Conservation (phyloP, 2,797 vertebrate species). For the Anguilla anguilla region DNA sequence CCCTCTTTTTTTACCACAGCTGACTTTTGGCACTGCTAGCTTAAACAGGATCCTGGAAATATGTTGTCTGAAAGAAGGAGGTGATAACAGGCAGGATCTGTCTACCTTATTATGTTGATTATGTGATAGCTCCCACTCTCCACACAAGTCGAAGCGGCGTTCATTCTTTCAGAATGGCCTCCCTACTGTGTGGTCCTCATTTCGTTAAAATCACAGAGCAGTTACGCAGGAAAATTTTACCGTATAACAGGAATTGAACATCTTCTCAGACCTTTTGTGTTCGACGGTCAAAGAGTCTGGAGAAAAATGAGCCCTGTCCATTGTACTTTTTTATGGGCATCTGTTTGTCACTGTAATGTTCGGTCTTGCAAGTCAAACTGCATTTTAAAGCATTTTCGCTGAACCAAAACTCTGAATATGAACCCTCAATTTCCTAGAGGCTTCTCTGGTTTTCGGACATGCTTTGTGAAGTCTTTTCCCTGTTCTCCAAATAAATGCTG, state of each 20-base stretch:
- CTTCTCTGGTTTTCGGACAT: conserved; percentile 15
- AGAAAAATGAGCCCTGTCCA: neutral
- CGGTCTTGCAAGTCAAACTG: conserved; percentile 34
- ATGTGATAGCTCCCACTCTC: neutral
- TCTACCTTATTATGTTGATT: neutral
- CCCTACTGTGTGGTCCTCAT: neutral
- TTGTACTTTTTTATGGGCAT: neutral
- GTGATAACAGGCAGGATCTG: neutral
- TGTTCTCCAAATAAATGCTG: conserved; percentile 55
- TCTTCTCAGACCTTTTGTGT: neutral
- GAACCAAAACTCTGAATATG: neutral
- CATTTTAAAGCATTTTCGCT: conserved; percentile 8
- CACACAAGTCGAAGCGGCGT: neutral
- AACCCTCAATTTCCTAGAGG: conserved; percentile 15
- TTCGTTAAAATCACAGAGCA: neutral
- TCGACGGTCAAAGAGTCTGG: neutral
- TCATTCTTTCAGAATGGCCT: neutral
- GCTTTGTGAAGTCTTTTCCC: conserved; percentile 56
- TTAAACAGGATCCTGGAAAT: conserved; percentile 6
- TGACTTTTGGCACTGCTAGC: neutral
- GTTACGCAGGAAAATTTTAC: neutral
- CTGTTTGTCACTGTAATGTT: conserved; percentile 12
- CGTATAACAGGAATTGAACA: neutral
- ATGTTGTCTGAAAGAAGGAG: neutral
- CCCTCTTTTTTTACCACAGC: neutral